A percentile compares a stretch with the other conserved stretches of the same genome.
Evolutionary conservation across 2,113 vertebrate species (phyloP).

Genomic region (Gopherus flavomarginatus): DNA sequence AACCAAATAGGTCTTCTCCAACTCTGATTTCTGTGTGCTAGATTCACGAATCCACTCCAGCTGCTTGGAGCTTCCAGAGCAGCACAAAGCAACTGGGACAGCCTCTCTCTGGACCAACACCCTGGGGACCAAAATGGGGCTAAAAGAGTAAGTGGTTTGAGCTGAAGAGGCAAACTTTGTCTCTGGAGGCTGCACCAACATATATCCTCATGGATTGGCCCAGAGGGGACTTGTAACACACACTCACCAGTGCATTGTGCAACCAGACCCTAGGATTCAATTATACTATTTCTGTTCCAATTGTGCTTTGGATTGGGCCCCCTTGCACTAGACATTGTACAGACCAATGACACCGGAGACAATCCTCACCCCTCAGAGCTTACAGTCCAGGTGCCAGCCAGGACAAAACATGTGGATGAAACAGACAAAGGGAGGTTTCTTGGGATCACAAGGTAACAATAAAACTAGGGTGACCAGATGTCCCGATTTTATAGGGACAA

Average conservation of each 20-base stretch:
- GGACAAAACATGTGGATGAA: not conserved
- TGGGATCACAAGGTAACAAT: rapidly evolving
- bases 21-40: not conserved
- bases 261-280: not conserved
- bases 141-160: not conserved
- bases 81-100: not conserved
- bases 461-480: not conserved
- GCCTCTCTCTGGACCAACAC: not conserved
- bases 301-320: not conserved
- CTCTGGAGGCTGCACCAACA: not conserved
- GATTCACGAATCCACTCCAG: not conserved
- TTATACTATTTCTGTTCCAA: not conserved
- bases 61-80: not conserved
- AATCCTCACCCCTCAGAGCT: not conserved
- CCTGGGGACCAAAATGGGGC: not conserved
- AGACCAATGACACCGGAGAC: not conserved
- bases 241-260: not conserved
- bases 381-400: not conserved
- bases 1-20: not conserved
- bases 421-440: not conserved
- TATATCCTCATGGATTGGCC: not conserved
- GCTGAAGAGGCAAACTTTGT: not conserved
- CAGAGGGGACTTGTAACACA: not conserved
- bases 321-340: not conserved
- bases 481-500: too few relatives aligned